Evolutionary conservation across 2,797 vertebrate genomes (phyloP), one percentile per base, ranked within the genome.

Genomic region (Percopsis omiscomaycus): DNA sequence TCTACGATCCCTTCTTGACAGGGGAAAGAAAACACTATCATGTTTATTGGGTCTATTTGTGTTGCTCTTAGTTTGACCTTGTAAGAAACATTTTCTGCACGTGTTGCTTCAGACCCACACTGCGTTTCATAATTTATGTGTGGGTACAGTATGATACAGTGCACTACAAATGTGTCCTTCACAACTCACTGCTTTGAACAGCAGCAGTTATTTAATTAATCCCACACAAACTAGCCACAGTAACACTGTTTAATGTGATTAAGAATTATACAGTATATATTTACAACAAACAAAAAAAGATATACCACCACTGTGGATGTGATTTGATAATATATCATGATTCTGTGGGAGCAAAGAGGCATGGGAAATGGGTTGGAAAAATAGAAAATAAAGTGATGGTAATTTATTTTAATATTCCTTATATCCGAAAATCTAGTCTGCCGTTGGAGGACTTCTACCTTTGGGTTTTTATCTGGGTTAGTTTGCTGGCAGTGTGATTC

Each of bases 171-270:
- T 59, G 68, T 73, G 81, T 75, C 79, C 80, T 86, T 80, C 77
- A 74, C 58, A 55, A 75, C 64, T 69, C 61, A 49, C 55, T 79
- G 61, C 78, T 87, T 90, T 73, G 72, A 86, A 79, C 78, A 78
- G 51, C 61, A 81, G 79, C 80, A 75, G 71, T 78, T 81, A 75
- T 89, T 86, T 87, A 86, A 88, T 88, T 83, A 91, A 86, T 86
- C 68, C 52, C 83, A 78, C 53, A 61, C 74, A 76, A 55, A 51
- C 75, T 57, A 55, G 71, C 72, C 76, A 81, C 75, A 79, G 78
- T 81, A 81, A 80, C 70, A 74, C 63, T 77, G 84, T 84, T 78
- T 81, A 76, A 80, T 64, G 61, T 81, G 82, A 84, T 84, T 78
- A 74, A 89, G 86, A 88, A 84, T 79, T 83, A 9, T 28, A 8